A percentile compares a stretch with the other conserved stretches of the same genome.
Conservation (phyloP, 2,113 vertebrate genomes). For the Oncorhynchus masou region DNA sequence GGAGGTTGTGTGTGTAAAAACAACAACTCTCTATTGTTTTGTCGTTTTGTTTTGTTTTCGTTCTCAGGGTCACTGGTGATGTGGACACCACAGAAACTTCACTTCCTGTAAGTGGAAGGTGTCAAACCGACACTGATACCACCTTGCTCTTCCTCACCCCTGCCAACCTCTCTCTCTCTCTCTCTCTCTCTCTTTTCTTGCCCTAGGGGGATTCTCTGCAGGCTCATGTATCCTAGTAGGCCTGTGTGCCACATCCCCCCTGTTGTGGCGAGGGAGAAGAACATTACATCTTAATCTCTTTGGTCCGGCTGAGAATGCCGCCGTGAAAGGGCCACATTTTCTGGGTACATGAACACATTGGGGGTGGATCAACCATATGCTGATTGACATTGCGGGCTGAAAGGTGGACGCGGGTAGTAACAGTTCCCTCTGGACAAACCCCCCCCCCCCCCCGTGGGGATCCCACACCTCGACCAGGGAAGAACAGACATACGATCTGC, state of each 20-base stretch:
- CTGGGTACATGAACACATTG: constrained; percentile 99
- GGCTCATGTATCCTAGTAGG: constrained; percentile 48
- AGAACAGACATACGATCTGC: constrained; percentile 56
- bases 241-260: constrained; percentile 40
- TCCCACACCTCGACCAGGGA: constrained; percentile 65
- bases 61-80: no score
- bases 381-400: constrained; percentile 90
- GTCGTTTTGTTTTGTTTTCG: no score
- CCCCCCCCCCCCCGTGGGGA: constrained; percentile 36
- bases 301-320: constrained; percentile 91
- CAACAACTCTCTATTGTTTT: no score
- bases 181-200: constrained; percentile 1
- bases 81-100: no score
- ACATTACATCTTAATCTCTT: constrained; percentile 98
- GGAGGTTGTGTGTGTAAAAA: no score
- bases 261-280: constrained; percentile 76
- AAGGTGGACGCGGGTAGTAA: constrained; percentile 63
- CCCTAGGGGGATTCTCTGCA: constrained; percentile 31
- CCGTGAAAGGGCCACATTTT: constrained; percentile 94
- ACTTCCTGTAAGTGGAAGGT: no score
- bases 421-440: constrained; percentile 62
- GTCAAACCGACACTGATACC: constrained; percentile 17
- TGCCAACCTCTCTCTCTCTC: neutral
- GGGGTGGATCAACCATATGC: constrained; percentile 95
- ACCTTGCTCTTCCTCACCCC: constrained; percentile 10